These are phyloP conservation scores for Saguinus imperator DNA, from an alignment of 2,113 vertebrate genomes.

Conservation along the genomic window DNA sequence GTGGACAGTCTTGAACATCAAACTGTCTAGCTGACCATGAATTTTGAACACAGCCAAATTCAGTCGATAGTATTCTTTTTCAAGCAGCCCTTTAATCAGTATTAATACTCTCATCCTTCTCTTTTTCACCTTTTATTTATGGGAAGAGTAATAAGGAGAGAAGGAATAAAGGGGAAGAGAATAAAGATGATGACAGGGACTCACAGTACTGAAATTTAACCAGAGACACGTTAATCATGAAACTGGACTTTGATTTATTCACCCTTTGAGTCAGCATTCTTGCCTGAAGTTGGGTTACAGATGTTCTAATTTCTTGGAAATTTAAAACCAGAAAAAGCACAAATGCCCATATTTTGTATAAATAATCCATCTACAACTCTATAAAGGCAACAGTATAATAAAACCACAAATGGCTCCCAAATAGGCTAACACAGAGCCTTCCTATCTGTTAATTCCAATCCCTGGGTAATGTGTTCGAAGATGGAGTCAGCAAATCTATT, in stretches of 20 bases:
- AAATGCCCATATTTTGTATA: conserved; percentile 54
- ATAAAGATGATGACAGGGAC: conserved; percentile 20
- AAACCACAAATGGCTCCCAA: conserved; percentile 49
- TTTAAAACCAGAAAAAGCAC: conserved; percentile 64
- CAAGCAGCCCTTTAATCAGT: background rate
- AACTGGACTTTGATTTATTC: conserved; percentile 59
- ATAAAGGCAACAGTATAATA: background rate
- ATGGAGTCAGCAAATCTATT: conserved; percentile 28
- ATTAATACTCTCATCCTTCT: background rate
- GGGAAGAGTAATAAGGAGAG: background rate
- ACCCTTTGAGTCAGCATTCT: conserved; percentile 57
- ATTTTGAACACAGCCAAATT: background rate
- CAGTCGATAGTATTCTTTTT: background rate
- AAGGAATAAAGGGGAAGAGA: background rate
- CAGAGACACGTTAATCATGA: background rate
- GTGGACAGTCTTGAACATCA: background rate
- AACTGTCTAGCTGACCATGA: background rate
- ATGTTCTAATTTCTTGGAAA: conserved; percentile 30
- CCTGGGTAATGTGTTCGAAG: conserved; percentile 2
- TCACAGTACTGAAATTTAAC: conserved; percentile 46
- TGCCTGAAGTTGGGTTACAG: conserved; percentile 61
- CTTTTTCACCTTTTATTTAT: background rate
- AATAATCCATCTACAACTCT: background rate
- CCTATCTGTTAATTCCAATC: background rate
- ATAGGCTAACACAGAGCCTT: background rate